Conservation (phyloP, 2,888 invertebrate genomes). For the Apotomis capreana region DNA sequence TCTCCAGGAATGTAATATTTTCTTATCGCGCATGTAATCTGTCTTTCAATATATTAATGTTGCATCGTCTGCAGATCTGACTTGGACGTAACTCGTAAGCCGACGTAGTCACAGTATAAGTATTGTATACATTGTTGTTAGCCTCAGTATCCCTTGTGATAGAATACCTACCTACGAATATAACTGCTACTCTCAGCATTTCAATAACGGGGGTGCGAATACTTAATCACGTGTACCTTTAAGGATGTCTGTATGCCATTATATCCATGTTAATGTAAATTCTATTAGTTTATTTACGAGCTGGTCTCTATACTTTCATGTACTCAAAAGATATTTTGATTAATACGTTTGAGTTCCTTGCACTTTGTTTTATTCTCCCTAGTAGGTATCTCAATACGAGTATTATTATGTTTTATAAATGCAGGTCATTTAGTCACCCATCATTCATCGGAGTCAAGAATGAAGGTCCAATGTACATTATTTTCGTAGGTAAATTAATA, state of each 20-base stretch:
- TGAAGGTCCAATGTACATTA: constrained; percentile 75
- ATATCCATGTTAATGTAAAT: constrained; percentile 55
- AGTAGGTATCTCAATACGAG: constrained; percentile 47
- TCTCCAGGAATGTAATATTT: constrained; percentile 26
- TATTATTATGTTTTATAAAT: constrained; percentile 58
- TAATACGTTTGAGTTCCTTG: constrained; percentile 62
- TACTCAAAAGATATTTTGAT: constrained; percentile 74
- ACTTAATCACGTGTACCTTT: constrained; percentile 66
- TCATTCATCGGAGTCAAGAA: constrained; percentile 67
- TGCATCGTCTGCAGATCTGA: constrained; percentile 48
- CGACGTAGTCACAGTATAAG: constrained; percentile 31
- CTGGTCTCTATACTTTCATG: constrained; percentile 79
- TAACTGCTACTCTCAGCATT: constrained; percentile 42
- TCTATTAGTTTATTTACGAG: constrained; percentile 58
- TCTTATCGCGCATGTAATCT: constrained; percentile 28
- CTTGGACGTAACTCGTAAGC: constrained; percentile 28
- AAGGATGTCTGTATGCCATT: constrained; percentile 72
- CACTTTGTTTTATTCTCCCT: constrained; percentile 55
- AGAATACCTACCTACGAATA: constrained; percentile 40
- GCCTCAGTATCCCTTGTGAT: constrained; percentile 31
- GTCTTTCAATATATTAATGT: constrained; percentile 41
- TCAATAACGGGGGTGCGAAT: constrained; percentile 54
- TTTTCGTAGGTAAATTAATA: constrained; percentile 76
- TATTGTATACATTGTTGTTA: constrained; percentile 35
- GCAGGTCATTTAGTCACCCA: constrained; percentile 57